These are phyloP conservation scores for Ochotona curzoniae DNA, from an alignment of 2,113 vertebrate genomes.

Conservation along the genomic window DNA sequence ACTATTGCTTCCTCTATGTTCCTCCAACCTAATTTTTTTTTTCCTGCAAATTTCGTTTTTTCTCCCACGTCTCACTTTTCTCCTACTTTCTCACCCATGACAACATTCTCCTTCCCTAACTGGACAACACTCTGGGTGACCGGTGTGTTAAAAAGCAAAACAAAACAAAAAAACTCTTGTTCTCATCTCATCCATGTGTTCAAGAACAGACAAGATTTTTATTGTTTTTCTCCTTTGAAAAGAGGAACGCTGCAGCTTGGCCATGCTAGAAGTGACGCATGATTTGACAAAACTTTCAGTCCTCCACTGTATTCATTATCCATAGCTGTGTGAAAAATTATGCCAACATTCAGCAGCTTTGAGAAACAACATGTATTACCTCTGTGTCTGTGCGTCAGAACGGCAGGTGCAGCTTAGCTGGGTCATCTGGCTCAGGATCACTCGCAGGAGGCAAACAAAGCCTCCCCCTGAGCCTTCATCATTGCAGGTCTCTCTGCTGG, in stretches of 20 bases:
- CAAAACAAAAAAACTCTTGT: neutral
- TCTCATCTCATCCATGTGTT: neutral
- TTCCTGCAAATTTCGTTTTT: neutral
- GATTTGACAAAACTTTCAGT: neutral
- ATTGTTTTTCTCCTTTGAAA: neutral
- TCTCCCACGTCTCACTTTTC: neutral
- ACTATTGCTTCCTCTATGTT: neutral
- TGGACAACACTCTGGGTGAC: slow-evolving; percentile 68
- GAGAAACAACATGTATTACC: neutral
- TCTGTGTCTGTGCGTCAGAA: neutral
- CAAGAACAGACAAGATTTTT: neutral
- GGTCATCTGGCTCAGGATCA: slow-evolving; percentile 8
- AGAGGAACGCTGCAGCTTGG: neutral
- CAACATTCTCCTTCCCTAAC: slow-evolving; percentile 72
- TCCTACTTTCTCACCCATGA: slow-evolving; percentile 51
- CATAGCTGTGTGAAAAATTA: neutral
- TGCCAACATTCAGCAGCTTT: neutral
- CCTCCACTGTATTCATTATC: neutral
- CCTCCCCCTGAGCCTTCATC: neutral
- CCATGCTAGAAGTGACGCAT: neutral
- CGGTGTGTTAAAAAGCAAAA: neutral
- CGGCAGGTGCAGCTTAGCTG: slow-evolving; percentile 40
- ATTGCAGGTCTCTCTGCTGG: neutral
- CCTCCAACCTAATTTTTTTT: neutral
- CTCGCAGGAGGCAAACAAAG: neutral